Conservation (phyloP, 2,113 vertebrate genomes). For the Trogon melanurus region DNA sequence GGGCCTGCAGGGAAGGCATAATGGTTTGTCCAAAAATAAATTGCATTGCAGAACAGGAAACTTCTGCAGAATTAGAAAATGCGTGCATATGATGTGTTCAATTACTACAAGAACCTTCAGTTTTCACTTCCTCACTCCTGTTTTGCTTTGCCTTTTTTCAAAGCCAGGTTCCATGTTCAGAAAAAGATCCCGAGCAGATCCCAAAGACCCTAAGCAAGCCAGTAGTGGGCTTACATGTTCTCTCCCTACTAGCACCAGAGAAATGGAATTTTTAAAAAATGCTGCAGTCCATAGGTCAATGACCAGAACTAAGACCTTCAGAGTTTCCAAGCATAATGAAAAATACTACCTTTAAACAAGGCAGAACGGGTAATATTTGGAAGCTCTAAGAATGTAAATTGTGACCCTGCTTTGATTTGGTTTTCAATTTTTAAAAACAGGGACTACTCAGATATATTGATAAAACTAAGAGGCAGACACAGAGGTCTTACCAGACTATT, state of each 20-base stretch:
- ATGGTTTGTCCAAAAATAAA: constrained; percentile 24
- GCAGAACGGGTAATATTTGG: not conserved
- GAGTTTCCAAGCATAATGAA: not conserved
- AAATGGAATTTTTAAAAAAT: not conserved
- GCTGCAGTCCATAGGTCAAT: not conserved
- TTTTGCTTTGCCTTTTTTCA: constrained; percentile 16
- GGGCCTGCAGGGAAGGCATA: not conserved
- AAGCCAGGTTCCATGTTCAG: not conserved
- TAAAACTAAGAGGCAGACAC: constrained; percentile 1
- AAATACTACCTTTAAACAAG: not conserved
- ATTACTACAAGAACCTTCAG: constrained; percentile 13
- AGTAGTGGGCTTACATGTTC: not conserved
- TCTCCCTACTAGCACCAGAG: not conserved
- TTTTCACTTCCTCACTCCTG: constrained; percentile 21
- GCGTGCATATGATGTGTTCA: not conserved
- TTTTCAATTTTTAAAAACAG: not conserved
- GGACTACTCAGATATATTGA: not conserved
- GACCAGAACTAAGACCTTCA: not conserved
- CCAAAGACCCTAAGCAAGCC: not conserved
- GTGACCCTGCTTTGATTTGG: not conserved
- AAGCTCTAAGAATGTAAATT: not conserved
- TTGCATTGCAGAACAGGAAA: constrained; percentile 35
- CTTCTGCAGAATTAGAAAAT: constrained; percentile 7
- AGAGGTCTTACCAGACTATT: constrained; percentile 4
- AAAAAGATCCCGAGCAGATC: not conserved